Base-by-base conservation (phyloP, 2,797 vertebrate genomes). In the Vespertilio murinus region DNA sequence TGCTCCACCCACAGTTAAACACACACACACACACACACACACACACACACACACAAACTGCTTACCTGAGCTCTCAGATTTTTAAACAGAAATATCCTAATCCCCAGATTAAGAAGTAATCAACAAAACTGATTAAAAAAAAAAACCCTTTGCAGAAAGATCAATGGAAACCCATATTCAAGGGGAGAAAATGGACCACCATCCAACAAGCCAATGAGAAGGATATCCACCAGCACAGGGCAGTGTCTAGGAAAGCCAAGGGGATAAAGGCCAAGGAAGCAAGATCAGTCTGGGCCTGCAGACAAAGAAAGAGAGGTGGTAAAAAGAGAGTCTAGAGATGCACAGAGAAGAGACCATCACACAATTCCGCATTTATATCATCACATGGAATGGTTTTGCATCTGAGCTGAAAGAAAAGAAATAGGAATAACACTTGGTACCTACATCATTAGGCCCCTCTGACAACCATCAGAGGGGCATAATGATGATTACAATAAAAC, bases 191-290 rank as follows among this genome's bases (percentile, higher is more conserved):
- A 97, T 54, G 75, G 30, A 94, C 80, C 84, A 1, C 88, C 97
- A 97, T 95, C 93, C 97, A 97, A 97, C 94, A 96, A 98, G 97
- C 97, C 97, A 98, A 93, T 96, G 97, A 97, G 96, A 97, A 98
- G 98, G 98, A 98, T 98, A 98, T 98, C 98, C 98, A 98, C 98
- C 98, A 98, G 98, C 98, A 98, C 95, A 98, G 95, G 96, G 98
- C 98, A 98, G 98, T 98, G 98, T 98, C 98, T 98, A 98, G 98
- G 98, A 98, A 98, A 98, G 98, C 98, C 98, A 98, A 96, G 97
- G 98, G 98, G 97, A 98, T 98, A 98, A 98, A 98, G 98, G 98
- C 98, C 98, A 98, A 98, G 98, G 98, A 98, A 98, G 98, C 98
- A 98, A 98, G 98, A 98, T 98, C 98, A 98, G 98, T 98, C 98